A percentile compares a stretch with the other conserved stretches of the same genome.
Evolutionary conservation across 1,140 invertebrate species (phyloP).

Genomic region (Drosophila equinoxialis): DNA sequence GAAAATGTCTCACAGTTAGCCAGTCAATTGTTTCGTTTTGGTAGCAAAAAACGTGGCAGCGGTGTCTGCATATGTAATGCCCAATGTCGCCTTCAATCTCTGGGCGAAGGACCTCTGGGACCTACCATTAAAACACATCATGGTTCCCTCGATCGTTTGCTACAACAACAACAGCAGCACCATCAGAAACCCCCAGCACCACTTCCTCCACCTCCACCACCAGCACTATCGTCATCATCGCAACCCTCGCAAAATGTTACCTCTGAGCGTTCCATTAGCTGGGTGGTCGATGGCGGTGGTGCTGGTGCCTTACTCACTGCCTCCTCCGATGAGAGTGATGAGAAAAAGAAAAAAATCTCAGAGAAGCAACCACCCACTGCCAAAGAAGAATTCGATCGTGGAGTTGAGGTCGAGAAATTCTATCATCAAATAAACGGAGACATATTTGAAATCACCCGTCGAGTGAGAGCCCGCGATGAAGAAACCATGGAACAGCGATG

Average conservation of each 20-base stretch:
- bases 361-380: conserved; percentile 64
- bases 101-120: conserved; percentile 60
- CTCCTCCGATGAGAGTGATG: conserved; percentile 69
- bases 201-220: neutral
- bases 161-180: conserved; percentile 58
- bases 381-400: conserved; percentile 77
- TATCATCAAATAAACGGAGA: conserved; percentile 83
- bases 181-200: conserved; percentile 18
- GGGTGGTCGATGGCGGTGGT: conserved; percentile 72
- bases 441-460: conserved; percentile 80
- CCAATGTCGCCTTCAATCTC: conserved; percentile 73
- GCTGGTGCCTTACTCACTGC: conserved; percentile 59
- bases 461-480: conserved; percentile 74
- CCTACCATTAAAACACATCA: conserved; percentile 78
- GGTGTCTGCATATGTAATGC: conserved; percentile 82
- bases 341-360: conserved; percentile 57
- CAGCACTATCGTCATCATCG: neutral
- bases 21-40: conserved; percentile 80
- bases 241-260: conserved; percentile 27
- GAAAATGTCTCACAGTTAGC: conserved; percentile 80
- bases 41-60: conserved; percentile 71
- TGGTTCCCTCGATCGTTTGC: conserved; percentile 75
- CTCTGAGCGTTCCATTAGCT: conserved; percentile 74
- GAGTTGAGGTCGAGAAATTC: conserved; percentile 81
- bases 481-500: conserved; percentile 79